These are phyloP conservation scores for Chrysomela aeneicollis DNA, from an alignment of 2,888 invertebrate genomes.

Conservation along the genomic window DNA sequence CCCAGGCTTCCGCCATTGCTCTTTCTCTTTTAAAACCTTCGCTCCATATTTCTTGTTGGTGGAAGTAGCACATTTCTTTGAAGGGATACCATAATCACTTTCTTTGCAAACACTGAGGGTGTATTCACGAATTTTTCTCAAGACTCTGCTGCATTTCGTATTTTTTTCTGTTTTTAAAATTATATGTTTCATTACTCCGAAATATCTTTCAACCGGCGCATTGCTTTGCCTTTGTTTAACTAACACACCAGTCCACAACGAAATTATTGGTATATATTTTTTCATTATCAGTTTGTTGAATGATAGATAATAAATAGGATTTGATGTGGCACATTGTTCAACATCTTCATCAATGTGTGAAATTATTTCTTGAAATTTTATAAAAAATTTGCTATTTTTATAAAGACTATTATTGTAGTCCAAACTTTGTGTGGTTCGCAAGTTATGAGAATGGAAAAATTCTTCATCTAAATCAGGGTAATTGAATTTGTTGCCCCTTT, in stretches of 20 bases:
- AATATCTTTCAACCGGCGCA: constrained; percentile 13
- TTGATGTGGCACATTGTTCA: background rate
- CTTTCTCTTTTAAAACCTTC: background rate
- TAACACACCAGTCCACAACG: constrained; percentile 15
- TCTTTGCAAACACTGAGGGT: background rate
- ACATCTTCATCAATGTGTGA: background rate
- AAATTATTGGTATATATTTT: constrained; percentile 6
- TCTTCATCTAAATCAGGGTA: background rate
- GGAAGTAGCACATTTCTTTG: background rate
- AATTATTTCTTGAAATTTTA: background rate
- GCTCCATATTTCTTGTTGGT: background rate
- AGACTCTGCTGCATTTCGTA: background rate
- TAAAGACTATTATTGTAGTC: background rate
- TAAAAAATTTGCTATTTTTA: background rate
- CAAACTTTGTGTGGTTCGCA: too few species aligned
- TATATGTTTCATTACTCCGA: constrained; percentile 11
- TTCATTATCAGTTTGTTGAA: background rate
- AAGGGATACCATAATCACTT: background rate
- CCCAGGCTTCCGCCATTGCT: background rate
- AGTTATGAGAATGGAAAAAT: background rate
- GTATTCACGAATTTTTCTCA: background rate
- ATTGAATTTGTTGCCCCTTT: too few species aligned
- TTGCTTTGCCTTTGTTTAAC: background rate
- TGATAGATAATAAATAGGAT: background rate
- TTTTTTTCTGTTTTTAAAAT: constrained; percentile 6